These are phyloP conservation scores for Perccottus glenii DNA, from an alignment of 2,113 vertebrate genomes.

Conservation along the genomic window DNA sequence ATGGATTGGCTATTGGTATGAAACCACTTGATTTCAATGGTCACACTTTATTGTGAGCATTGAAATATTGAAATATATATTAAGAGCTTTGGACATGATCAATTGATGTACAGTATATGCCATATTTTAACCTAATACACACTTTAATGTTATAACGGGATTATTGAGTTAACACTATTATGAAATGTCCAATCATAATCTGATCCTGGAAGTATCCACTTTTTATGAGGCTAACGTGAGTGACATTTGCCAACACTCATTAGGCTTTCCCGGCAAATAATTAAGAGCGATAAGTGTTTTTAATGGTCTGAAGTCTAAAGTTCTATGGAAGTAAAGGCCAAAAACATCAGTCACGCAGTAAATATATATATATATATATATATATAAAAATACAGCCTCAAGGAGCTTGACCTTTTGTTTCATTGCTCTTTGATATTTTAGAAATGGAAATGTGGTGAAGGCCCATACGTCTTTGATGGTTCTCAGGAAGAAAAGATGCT, in stretches of 20 bases:
- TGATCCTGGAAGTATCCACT: conserved; percentile 41
- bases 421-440: conserved; percentile 70
- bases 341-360: conserved; percentile 60
- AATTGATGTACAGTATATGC: too few relatives aligned
- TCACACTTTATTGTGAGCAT: too few relatives aligned
- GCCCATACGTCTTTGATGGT: conserved; percentile 43
- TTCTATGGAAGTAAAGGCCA: conserved; percentile 57
- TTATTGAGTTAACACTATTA: conserved; percentile 13
- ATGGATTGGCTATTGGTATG: too few relatives aligned
- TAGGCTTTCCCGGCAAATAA: conserved; percentile 36
- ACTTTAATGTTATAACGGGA: neutral
- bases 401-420: conserved; percentile 64
- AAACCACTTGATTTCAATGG: too few relatives aligned
- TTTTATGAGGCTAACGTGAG: conserved; percentile 49
- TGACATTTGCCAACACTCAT: conserved; percentile 59
- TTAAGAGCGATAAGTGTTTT: conserved; percentile 49
- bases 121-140: neutral
- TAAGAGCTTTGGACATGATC: too few relatives aligned
- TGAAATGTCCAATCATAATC: conserved; percentile 24
- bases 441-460: conserved; percentile 48
- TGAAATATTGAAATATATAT: too few relatives aligned
- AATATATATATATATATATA: conserved; percentile 57
- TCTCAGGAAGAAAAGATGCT: conserved; percentile 31
- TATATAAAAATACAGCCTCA: conserved; percentile 47
- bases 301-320: conserved; percentile 19